Conservation (phyloP, 2,888 invertebrate species). For the Pseudococcus longispinus region DNA sequence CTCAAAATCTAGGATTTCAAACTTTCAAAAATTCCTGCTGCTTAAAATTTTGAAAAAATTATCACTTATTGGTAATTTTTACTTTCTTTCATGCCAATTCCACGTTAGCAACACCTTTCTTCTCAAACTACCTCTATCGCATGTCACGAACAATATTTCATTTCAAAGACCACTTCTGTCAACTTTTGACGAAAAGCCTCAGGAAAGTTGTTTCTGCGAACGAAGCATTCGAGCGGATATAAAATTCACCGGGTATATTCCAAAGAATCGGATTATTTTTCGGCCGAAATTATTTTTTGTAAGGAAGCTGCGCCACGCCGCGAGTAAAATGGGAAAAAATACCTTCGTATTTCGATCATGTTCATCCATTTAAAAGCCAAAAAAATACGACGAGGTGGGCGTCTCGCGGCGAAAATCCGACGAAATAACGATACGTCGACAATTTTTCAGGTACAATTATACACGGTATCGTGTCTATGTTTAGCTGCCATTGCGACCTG, state of each 20-base stretch:
- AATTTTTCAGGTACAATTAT: not conserved
- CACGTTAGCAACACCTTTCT: not conserved
- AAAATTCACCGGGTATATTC: not conserved
- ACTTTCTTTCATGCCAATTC: too few species aligned
- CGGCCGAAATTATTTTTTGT: not conserved
- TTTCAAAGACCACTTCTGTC: not conserved
- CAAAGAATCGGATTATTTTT: not conserved
- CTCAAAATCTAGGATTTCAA: too few species aligned
- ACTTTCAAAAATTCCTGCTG: too few species aligned
- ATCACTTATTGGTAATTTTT: too few species aligned
- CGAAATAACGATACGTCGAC: not conserved
- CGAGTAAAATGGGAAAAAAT: not conserved
- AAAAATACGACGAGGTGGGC: not conserved
- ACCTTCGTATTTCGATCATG: not conserved
- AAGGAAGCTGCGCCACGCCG: not conserved
- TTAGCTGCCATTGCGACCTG: not conserved
- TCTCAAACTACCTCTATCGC: not conserved
- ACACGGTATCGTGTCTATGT: not conserved
- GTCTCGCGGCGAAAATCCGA: not conserved
- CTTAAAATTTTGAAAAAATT: too few species aligned
- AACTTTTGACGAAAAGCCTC: not conserved
- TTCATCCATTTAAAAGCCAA: not conserved
- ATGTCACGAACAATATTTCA: not conserved
- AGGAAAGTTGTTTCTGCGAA: not conserved
- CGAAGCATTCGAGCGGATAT: not conserved